A percentile compares a stretch with the other conserved stretches of the same genome.
Evolutionary conservation across 2,113 vertebrate genomes (phyloP).

Genomic region (Rallus limicola): DNA sequence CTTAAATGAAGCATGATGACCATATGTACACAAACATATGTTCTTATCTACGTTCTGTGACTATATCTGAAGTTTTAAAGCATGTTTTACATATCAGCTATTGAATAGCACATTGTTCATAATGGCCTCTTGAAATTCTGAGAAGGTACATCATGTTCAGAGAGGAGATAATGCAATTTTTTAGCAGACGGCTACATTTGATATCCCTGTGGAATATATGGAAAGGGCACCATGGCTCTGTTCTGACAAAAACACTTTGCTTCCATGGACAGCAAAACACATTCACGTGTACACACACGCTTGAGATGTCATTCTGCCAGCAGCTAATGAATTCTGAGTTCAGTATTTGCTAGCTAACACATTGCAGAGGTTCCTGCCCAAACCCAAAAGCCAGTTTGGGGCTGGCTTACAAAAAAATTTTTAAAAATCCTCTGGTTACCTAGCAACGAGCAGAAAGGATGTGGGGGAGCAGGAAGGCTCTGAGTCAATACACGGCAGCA

Average conservation of each 20-base stretch:
- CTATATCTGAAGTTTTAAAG: not conserved
- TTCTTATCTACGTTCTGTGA: not conserved
- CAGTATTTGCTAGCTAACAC: not conserved
- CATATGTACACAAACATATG: not conserved
- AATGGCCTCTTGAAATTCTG: not conserved
- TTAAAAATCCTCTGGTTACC: not conserved
- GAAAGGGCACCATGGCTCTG: not conserved
- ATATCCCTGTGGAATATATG: not conserved
- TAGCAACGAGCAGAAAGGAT: slow-evolving; percentile 35
- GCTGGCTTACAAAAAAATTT: not conserved
- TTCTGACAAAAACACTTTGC: not conserved
- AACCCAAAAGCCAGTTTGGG: not conserved
- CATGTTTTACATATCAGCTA: not conserved
- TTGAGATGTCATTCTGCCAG: not conserved
- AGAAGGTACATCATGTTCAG: not conserved
- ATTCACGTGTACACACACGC: fast-evolving
- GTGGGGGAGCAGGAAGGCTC: not conserved
- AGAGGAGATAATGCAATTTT: not conserved
- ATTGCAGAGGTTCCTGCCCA: not conserved
- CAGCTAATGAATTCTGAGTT: not conserved
- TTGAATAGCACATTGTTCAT: not conserved
- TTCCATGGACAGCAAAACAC: not conserved
- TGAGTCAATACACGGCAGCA: not conserved
- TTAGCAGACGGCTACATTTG: not conserved
- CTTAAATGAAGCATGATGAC: not conserved